Evolutionary conservation across 1,140 invertebrate genomes (phyloP).

Genomic region (Eurosta solidaginis): DNA sequence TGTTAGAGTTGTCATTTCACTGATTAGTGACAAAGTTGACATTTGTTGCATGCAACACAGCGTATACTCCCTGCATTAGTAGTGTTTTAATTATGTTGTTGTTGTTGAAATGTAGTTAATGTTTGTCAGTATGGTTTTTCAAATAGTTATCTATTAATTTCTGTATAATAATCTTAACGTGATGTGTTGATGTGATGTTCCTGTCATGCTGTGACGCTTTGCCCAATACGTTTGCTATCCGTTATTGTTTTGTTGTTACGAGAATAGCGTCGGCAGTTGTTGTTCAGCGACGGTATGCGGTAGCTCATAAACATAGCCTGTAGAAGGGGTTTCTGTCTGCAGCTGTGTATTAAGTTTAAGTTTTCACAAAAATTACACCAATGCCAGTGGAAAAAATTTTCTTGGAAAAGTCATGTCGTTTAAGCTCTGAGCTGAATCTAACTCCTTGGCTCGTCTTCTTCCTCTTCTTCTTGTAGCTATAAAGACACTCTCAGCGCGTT

Average conservation of each 20-base stretch:
- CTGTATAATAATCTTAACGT: neutral
- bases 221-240: neutral
- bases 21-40: conserved; percentile 23
- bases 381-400: too few species aligned
- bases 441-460: too few species aligned
- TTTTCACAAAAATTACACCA: too few species aligned
- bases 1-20: conserved; percentile 14
- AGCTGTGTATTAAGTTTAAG: too few species aligned
- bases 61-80: neutral
- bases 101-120: neutral
- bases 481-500: too few species aligned
- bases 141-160: neutral
- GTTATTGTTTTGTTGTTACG: neutral
- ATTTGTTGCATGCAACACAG: conserved; percentile 2
- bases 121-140: neutral
- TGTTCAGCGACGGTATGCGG: too few species aligned
- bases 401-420: too few species aligned
- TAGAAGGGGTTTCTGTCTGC: too few species aligned
- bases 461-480: too few species aligned
- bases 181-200: neutral
- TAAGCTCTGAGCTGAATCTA: too few species aligned
- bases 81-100: neutral
- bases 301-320: too few species aligned
- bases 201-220: neutral
- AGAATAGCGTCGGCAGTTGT: too few species aligned